phyloP scores from a whole-genome alignment of 2,113 vertebrate species.

The Gymnocephalus cernua region DNA sequence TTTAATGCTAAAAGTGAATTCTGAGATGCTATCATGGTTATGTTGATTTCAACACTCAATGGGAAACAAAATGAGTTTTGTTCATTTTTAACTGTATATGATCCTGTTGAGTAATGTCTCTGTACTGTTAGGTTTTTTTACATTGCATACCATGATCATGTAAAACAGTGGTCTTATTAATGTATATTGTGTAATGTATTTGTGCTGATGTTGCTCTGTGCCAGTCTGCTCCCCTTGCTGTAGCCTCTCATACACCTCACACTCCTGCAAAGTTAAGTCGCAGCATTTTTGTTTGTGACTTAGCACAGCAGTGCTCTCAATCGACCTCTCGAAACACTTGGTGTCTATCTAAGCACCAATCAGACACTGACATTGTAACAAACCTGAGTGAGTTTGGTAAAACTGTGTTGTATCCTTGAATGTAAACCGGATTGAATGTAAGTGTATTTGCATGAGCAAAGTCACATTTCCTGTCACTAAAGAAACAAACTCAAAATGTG shows the following conservation, averaged over 20 bases:
- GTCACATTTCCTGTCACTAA: slow-evolving; percentile 36
- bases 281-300: slow-evolving; percentile 2
- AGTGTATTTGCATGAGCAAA: slow-evolving; percentile 57
- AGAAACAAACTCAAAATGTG: slow-evolving; percentile 19
- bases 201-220: slow-evolving; percentile 64
- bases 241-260: slow-evolving; percentile 38
- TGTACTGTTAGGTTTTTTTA: slow-evolving; percentile 55
- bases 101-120: slow-evolving; percentile 53
- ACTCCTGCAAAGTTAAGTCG: slow-evolving; percentile 13
- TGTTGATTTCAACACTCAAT: slow-evolving; percentile 35
- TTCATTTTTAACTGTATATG: slow-evolving; percentile 47
- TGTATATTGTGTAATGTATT: slow-evolving; percentile 66
- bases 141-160: slow-evolving; percentile 47
- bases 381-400: slow-evolving; percentile 25
- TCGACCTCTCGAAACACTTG: slow-evolving; percentile 31
- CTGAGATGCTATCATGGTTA: slow-evolving; percentile 27
- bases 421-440: slow-evolving; percentile 59
- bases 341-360: slow-evolving; percentile 25
- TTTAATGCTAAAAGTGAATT: slow-evolving; percentile 43
- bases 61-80: slow-evolving; percentile 23
- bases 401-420: slow-evolving; percentile 31
- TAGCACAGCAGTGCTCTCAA: not conserved
- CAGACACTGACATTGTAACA: slow-evolving; percentile 17
- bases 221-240: slow-evolving; percentile 44
- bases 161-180: slow-evolving; percentile 63